Conservation (phyloP, 2,113 vertebrate genomes). For the Atrichornis clamosus region DNA sequence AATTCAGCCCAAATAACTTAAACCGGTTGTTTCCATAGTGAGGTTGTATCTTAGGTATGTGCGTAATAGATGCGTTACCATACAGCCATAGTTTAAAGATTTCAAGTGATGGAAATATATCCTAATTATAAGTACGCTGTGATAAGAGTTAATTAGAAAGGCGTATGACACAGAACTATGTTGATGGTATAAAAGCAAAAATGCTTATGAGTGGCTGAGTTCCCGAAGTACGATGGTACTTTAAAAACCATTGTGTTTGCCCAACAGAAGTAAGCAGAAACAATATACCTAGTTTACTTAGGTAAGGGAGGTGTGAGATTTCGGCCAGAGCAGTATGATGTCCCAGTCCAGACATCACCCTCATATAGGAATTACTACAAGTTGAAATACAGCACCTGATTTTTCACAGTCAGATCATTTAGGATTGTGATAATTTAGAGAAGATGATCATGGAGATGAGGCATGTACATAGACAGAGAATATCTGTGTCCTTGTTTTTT, state of each 20-base stretch:
- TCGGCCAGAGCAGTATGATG: neutral
- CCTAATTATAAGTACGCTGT: neutral
- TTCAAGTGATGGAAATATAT: neutral
- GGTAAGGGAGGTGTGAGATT: neutral
- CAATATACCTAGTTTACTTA: neutral
- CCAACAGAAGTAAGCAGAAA: neutral
- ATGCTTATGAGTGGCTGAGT: neutral
- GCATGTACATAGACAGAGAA: fast-evolving
- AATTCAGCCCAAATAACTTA: neutral
- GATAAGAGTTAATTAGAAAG: neutral
- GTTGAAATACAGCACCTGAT: neutral
- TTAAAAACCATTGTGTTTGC: neutral
- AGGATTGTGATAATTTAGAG: neutral
- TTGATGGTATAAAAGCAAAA: neutral
- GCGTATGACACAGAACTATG: neutral
- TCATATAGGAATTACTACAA: neutral
- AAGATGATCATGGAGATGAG: neutral
- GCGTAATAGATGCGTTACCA: neutral
- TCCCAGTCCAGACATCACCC: neutral
- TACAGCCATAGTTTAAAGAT: neutral
- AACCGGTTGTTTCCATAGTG: neutral
- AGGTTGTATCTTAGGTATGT: neutral
- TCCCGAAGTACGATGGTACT: neutral
- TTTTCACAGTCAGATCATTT: neutral
- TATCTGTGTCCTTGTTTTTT: neutral